phyloP scores from a whole-genome alignment of 2,113 vertebrate species.

The Nibea coibor region DNA sequence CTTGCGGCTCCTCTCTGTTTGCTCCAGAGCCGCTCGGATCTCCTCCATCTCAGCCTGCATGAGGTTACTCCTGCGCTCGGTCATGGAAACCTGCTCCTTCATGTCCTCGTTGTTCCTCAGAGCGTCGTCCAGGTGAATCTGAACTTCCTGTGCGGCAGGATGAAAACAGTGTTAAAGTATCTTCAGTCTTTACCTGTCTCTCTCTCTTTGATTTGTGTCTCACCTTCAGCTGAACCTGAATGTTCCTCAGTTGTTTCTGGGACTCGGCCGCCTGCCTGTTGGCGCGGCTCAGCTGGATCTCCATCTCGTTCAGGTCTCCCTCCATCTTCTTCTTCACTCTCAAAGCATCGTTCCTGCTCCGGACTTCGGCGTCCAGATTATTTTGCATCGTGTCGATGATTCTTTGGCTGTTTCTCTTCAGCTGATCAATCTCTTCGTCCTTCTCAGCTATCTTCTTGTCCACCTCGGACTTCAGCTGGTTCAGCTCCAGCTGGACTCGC shows the following conservation, averaged over 20 bases:
- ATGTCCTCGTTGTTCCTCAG: constrained; percentile 85
- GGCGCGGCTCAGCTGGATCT: constrained; percentile 83
- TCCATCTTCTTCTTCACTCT: constrained; percentile 84
- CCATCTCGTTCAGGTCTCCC: constrained; percentile 27
- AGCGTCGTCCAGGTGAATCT: constrained; percentile 79
- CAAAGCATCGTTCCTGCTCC: constrained; percentile 64
- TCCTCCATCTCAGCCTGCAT: constrained; percentile 68
- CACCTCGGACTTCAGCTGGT: constrained; percentile 60
- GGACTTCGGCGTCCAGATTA: constrained; percentile 61
- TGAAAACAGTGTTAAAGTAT: background rate
- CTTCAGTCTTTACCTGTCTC: background rate
- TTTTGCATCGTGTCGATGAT: constrained; percentile 84
- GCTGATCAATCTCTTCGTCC: constrained; percentile 75
- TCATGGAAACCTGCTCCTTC: constrained; percentile 88
- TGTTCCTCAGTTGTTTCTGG: constrained; percentile 79
- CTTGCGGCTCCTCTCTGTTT: constrained; percentile 76
- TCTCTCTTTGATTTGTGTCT: background rate
- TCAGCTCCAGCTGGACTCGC: constrained; percentile 68
- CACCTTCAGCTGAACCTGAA: constrained; percentile 59
- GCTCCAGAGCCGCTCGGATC: constrained; percentile 82
- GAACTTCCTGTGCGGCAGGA: constrained; percentile 42
- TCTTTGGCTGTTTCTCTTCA: constrained; percentile 73
- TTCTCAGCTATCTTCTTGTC: constrained; percentile 71
- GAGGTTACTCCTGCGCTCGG: constrained; percentile 88
- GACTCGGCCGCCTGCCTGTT: constrained; percentile 84